Conservation (phyloP, 1,140 invertebrate species). For the Wasmannia auropunctata region DNA sequence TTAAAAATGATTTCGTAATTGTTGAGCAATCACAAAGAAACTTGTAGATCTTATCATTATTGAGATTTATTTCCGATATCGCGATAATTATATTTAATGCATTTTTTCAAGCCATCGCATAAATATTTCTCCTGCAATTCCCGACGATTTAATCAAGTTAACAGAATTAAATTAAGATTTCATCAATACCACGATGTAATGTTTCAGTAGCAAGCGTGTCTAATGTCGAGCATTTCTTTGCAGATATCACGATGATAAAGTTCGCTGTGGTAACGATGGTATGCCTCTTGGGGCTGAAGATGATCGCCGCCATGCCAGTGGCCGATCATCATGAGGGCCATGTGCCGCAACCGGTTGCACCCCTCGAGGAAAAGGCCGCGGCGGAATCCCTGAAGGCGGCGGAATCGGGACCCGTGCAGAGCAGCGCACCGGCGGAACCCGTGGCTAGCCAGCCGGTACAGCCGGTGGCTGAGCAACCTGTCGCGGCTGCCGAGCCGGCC, state of each 20-base stretch:
- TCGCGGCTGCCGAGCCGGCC: neutral
- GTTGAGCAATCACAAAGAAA: neutral
- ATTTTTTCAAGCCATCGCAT: neutral
- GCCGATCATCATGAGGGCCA: slow-evolving; percentile 68
- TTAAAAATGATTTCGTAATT: neutral
- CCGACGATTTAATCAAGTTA: neutral
- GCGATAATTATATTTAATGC: neutral
- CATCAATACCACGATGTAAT: neutral
- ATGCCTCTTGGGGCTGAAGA: slow-evolving; percentile 75
- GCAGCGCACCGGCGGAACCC: neutral
- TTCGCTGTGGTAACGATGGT: slow-evolving; percentile 74
- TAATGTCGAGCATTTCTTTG: slow-evolving; percentile 18
- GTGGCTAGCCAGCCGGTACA: neutral
- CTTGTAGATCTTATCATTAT: too few relatives aligned
- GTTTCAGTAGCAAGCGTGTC: too few relatives aligned
- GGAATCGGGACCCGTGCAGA: neutral
- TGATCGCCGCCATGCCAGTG: slow-evolving; percentile 77
- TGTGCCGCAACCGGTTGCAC: slow-evolving; percentile 53
- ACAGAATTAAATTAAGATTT: neutral
- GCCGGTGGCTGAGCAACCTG: neutral
- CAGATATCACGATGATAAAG: slow-evolving; percentile 79
- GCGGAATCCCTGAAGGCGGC: slow-evolving; percentile 7
- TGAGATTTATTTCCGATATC: too few relatives aligned
- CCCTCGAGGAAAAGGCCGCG: slow-evolving; percentile 56
- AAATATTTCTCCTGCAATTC: neutral